Evolutionary conservation across 2,797 vertebrate genomes (phyloP).

Genomic region (Decapterus maruadsi): DNA sequence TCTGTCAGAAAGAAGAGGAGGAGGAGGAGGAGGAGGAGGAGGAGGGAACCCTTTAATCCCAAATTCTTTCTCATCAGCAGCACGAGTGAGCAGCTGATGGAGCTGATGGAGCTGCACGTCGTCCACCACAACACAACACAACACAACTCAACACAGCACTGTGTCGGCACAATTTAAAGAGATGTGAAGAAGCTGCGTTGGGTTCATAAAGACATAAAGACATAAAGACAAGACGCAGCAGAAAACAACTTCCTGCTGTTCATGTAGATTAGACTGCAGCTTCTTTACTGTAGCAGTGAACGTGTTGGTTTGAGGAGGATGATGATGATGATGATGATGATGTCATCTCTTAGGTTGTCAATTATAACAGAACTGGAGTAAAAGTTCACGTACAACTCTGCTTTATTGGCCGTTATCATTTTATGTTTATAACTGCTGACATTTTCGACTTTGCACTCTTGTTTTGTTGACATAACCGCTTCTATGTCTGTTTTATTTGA

Average conservation of each 20-base stretch:
- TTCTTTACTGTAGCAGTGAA: background rate
- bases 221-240: constrained; percentile 34
- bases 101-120: constrained; percentile 26
- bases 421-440: too few relatives aligned
- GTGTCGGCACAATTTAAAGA: constrained; percentile 10
- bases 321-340: too few relatives aligned
- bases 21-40: constrained; percentile 12
- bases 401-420: too few relatives aligned
- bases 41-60: constrained; percentile 70
- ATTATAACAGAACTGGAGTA: too few relatives aligned
- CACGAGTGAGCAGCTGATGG: constrained; percentile 44
- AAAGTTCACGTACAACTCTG: too few relatives aligned
- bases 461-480: too few relatives aligned
- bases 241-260: background rate
- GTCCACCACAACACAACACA: background rate
- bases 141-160: background rate
- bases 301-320: background rate
- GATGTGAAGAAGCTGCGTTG: constrained; percentile 5
- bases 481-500: too few relatives aligned
- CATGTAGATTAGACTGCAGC: background rate
- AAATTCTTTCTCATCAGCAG: constrained; percentile 64
- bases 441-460: too few relatives aligned
- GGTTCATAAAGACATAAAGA: too few relatives aligned
- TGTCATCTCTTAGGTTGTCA: too few relatives aligned
- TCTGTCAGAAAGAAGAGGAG: constrained; percentile 64